Evolutionary conservation across 1,140 invertebrate genomes (phyloP).

Genomic region (Gonatopus flavifemur): DNA sequence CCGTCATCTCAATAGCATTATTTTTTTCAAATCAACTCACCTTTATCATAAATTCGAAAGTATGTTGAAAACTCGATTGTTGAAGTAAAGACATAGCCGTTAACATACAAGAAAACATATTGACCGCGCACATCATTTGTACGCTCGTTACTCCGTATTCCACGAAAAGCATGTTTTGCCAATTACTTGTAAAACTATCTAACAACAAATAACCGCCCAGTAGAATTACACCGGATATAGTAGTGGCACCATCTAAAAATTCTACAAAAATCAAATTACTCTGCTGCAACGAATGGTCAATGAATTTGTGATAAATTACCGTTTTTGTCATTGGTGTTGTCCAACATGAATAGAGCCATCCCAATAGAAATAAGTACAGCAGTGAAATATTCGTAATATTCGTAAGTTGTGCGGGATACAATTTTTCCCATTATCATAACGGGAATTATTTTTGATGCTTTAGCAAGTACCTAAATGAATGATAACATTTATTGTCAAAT

Average conservation of each 20-base stretch:
- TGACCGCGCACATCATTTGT: constrained; percentile 98
- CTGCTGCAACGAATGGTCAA: constrained; percentile 12
- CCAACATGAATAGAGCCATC: constrained; percentile 88
- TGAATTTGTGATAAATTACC: constrained; percentile 38
- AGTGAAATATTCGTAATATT: constrained; percentile 90
- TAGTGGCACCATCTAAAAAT: constrained; percentile 67
- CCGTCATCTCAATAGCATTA: neutral
- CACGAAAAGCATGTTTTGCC: constrained; percentile 91
- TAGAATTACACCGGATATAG: constrained; percentile 83
- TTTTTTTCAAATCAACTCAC: constrained; percentile 47
- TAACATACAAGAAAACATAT: constrained; percentile 91
- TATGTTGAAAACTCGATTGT: constrained; percentile 79
- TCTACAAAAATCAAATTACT: neutral
- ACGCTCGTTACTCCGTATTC: constrained; percentile 81
- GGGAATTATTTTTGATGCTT: constrained; percentile 94
- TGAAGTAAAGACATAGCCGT: constrained; percentile 86
- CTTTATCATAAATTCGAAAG: constrained; percentile 74
- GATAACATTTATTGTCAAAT: constrained; percentile 2
- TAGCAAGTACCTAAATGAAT: constrained; percentile 77
- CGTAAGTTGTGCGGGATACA: constrained; percentile 85
- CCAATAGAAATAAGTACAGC: constrained; percentile 88
- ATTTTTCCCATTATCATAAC: constrained; percentile 98
- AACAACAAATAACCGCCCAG: constrained; percentile 89
- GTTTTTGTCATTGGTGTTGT: constrained; percentile 62
- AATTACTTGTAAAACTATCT: constrained; percentile 98